Conservation (phyloP, 2,797 vertebrate genomes). For the Sebastes oblongus region DNA sequence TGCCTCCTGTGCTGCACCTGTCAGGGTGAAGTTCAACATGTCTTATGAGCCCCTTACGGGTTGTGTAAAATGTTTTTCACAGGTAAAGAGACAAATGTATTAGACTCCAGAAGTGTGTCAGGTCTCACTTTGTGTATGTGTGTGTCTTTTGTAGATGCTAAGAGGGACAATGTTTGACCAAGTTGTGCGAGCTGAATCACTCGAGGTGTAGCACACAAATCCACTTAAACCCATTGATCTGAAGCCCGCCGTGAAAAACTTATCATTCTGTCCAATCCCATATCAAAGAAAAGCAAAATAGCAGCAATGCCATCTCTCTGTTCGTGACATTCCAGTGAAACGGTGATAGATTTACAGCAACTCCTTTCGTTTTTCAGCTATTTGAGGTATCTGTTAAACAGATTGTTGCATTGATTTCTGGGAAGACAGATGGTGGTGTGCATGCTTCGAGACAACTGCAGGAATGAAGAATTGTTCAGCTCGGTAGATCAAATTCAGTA, state of each 20-base stretch:
- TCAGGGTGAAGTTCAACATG: slow-evolving; percentile 62
- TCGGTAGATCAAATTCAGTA: slow-evolving; percentile 85
- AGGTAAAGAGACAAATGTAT: slow-evolving; percentile 36
- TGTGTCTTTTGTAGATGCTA: slow-evolving; percentile 8
- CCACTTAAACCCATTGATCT: slow-evolving; percentile 68
- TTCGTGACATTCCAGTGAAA: slow-evolving; percentile 81
- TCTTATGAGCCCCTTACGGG: slow-evolving; percentile 33
- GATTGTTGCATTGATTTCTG: slow-evolving; percentile 85
- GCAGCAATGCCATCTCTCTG: slow-evolving; percentile 80
- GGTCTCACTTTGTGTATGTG: slow-evolving; percentile 12
- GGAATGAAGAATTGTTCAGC: slow-evolving; percentile 85
- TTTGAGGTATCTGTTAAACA: slow-evolving; percentile 86
- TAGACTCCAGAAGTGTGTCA: slow-evolving; percentile 33
- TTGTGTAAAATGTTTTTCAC: slow-evolving; percentile 53
- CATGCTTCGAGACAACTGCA: slow-evolving; percentile 81
- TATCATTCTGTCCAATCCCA: slow-evolving; percentile 78
- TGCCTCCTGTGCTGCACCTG: slow-evolving; percentile 58
- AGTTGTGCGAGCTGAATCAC: slow-evolving; percentile 40
- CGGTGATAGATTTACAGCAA: slow-evolving; percentile 83
- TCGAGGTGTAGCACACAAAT: slow-evolving; percentile 37
- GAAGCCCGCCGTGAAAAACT: slow-evolving; percentile 68
- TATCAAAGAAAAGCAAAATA: slow-evolving; percentile 83
- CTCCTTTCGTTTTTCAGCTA: slow-evolving; percentile 81
- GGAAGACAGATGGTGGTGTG: slow-evolving; percentile 84
- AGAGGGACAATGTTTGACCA: slow-evolving; percentile 24